Base-by-base conservation (phyloP, 2,888 invertebrate genomes). In the Phania funesta region DNA sequence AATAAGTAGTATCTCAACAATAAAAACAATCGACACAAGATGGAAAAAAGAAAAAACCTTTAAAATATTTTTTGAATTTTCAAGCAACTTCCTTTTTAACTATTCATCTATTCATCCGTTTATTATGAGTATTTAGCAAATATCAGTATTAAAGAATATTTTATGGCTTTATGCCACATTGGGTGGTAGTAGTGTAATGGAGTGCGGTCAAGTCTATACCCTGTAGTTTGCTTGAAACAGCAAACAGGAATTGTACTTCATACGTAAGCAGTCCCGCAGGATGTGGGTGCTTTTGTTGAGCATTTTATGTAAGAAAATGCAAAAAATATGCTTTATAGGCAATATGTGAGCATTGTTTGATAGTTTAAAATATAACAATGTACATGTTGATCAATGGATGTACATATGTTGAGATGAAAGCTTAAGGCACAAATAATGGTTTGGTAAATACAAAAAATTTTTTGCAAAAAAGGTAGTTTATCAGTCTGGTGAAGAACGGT, bases 251-350 rank as follows among this genome's bases (percentile, higher is more conserved):
- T n/a, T n/a, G n/a, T n/a, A n/a, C n/a, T n/a, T n/a, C n/a, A n/a
- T n/a, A n/a, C n/a, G n/a, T n/a, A n/a, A n/a, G n/a, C n/a, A n/a
- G n/a, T n/a, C n/a, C n/a, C n/a, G n/a, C n/a, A n/a, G n/a, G n/a
- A n/a, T n/a, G n/a, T 75, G 48, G n/a, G 64, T 84, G 80, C 79
- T 70, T 73, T 75, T 87, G 88, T 87, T 86, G 87, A 87, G 87
- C 87, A 89, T 87, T 88, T 88, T 87, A 86, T 86, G 84, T n/a
- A n/a, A n/a, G n/a, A 87, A 62, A 84, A 76, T 88, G 89, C 89
- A 89, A 89, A 88, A 89, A 89, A 89, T 89, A 85, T 89, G 89
- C 89, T 89, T 89, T 89, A 89, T 89, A 89, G 89, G 89, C 89
- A 89, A 88, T 89, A 75, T 89, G 88, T 87, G 85, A 87, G 86